Base-by-base conservation (phyloP, 2,113 vertebrate species). In the Laticauda laticaudata region DNA sequence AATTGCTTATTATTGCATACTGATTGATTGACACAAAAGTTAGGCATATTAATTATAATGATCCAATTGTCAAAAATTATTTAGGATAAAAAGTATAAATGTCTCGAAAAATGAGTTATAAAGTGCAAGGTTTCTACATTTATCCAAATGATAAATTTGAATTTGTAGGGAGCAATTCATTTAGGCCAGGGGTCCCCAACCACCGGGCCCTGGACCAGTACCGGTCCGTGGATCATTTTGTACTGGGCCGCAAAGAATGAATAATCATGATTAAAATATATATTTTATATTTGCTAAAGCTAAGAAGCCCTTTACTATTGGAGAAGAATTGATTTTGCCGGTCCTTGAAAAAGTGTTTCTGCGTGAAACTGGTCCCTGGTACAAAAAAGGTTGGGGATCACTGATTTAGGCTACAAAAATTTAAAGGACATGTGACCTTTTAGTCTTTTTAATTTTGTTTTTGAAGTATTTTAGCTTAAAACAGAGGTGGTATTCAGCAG, bases 41-140 rank as follows among this genome's bases (percentile, higher is more conserved):
- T 93, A 95, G 94, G 95, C 94, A 92, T 95, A 95, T 96, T 96
- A 96, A 89, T 96, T 96, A 95, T 95, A 90, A 95, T 88, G 54
- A 64, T 89, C 93, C 95, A 26, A 86, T 94, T 97, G 90, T 96
- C 69, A 92, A 56, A 93, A 94, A 59, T 92, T 86, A 90, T 95
- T 94, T 51, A 61, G 21, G 39, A 61, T 93, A 45, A 95, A 94
- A 94, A 87, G 90, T 48, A 61, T 90, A 59, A 61, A 90, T 61
- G 6, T 61, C 45, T 21, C 21, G 23, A 48, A 43, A 23, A 45
- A 45, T 45, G 43, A 53, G 10, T 53, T 21, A 75, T 91, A 26
- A 18, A 59, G 23, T 56, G 54, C 64, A 54, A 54, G n/a, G 21
- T 14, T 53, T 91, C 64, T 81, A 10, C 14, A 48, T 53, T 51